phyloP scores from a whole-genome alignment of 2,888 invertebrate species.

The Geophilus truncorum region DNA sequence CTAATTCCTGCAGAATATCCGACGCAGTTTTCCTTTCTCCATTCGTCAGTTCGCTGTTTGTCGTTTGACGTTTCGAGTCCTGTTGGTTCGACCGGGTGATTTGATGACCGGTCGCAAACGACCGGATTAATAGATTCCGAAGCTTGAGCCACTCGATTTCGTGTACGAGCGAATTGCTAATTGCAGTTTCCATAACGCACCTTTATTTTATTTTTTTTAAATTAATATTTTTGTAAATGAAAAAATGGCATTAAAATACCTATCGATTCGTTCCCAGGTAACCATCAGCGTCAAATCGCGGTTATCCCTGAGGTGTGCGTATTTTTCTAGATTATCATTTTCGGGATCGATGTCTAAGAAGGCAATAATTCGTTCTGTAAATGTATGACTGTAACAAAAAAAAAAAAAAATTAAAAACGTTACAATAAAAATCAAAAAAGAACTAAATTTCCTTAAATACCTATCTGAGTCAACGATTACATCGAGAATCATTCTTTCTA shows the following conservation, averaged over 20 bases:
- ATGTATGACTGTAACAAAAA: constrained; percentile 44
- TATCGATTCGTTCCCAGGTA: constrained; percentile 57
- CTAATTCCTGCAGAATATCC: constrained; percentile 32
- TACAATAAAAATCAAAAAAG: no score
- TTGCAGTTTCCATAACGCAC: neutral
- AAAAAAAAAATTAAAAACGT: no score
- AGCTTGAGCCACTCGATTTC: constrained; percentile 45
- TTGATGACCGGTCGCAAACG: constrained; percentile 44
- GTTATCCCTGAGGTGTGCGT: constrained; percentile 63
- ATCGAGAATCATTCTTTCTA: constrained; percentile 66
- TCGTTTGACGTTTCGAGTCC: constrained; percentile 19
- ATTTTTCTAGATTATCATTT: constrained; percentile 56
- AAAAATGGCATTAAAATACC: no score
- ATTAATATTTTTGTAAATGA: no score
- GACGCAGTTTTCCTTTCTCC: constrained; percentile 33
- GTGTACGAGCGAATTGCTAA: neutral
- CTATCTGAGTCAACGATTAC: constrained; percentile 54
- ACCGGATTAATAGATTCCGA: constrained; percentile 47
- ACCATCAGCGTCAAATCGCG: constrained; percentile 68
- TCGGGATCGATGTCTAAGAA: constrained; percentile 59
- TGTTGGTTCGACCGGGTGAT: constrained; percentile 25
- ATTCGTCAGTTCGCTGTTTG: constrained; percentile 29
- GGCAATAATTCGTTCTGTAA: constrained; percentile 53
- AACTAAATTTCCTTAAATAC: no score
- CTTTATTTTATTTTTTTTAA: no score